phyloP scores from a whole-genome alignment of 2,797 vertebrate genomes.

The Lophotriccus pileatus region DNA sequence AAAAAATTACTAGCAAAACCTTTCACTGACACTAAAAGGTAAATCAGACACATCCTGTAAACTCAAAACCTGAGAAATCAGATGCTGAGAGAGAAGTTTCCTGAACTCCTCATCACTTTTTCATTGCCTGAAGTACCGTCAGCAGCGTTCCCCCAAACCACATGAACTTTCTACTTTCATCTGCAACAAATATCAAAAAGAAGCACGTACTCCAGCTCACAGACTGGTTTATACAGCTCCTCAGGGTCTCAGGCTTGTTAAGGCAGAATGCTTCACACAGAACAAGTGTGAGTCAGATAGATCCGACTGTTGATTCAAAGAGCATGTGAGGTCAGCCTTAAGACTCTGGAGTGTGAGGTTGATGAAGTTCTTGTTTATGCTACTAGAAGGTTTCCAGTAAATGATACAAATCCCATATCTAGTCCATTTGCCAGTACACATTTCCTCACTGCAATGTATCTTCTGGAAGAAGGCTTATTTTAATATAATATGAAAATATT shows the following conservation, averaged over 20 bases:
- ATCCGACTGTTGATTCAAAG: neutral
- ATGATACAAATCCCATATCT: neutral
- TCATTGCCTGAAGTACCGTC: neutral
- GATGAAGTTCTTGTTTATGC: conserved; percentile 12
- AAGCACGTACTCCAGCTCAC: neutral
- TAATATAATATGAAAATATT: neutral
- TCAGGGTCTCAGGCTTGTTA: conserved; percentile 6
- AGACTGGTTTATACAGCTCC: neutral
- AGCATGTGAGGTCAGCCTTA: conserved; percentile 26
- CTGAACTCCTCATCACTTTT: neutral
- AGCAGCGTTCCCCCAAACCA: neutral
- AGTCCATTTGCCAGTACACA: neutral
- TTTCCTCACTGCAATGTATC: neutral
- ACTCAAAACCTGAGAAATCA: neutral
- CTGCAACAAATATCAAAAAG: neutral
- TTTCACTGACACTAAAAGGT: neutral
- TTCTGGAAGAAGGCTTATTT: neutral
- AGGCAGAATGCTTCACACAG: neutral
- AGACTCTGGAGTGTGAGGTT: neutral
- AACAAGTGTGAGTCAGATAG: conserved; percentile 22
- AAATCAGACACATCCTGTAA: neutral
- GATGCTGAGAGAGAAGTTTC: neutral
- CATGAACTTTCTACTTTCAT: neutral
- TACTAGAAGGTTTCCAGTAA: conserved; percentile 15
- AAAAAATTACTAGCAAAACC: neutral